A percentile compares a stretch with the other conserved stretches of the same genome.
Evolutionary conservation across 2,888 invertebrate genomes (phyloP).

Genomic region (Noctua comes): DNA sequence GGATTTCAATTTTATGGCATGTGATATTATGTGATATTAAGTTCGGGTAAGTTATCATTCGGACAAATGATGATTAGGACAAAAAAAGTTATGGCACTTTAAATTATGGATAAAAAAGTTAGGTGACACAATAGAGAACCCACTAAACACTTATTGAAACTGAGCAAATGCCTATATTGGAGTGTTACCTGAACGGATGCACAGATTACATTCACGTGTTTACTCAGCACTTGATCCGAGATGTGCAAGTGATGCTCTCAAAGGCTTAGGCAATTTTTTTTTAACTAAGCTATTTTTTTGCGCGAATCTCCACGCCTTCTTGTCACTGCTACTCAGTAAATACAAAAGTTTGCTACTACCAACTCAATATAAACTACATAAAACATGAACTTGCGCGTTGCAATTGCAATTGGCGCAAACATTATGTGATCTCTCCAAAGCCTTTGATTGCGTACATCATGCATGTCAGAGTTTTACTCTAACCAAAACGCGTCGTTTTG

Average conservation of each 20-base stretch:
- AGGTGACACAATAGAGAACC: too few relatives aligned
- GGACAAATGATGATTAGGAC: too few relatives aligned
- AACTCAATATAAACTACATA: background rate
- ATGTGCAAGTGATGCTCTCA: background rate
- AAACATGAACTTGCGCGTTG: background rate
- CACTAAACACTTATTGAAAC: background rate
- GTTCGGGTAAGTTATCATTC: too few relatives aligned
- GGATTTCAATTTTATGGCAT: too few relatives aligned
- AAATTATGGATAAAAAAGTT: too few relatives aligned
- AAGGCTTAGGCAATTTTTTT: background rate
- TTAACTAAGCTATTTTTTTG: constrained; percentile 1
- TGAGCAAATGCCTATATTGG: constrained; percentile 8
- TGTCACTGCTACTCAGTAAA: too few relatives aligned
- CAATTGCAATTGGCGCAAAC: background rate
- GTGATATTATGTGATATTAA: too few relatives aligned
- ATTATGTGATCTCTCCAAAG: background rate
- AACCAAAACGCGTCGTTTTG: too few relatives aligned
- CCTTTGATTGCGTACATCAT: background rate
- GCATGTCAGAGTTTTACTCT: background rate
- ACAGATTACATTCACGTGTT: background rate
- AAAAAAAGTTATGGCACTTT: too few relatives aligned
- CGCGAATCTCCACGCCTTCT: background rate
- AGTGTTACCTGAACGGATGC: constrained; percentile 1
- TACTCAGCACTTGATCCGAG: background rate
- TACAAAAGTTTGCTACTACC: background rate